Base-by-base conservation (phyloP, 1,140 invertebrate genomes). In the Formica exsecta region DNA sequence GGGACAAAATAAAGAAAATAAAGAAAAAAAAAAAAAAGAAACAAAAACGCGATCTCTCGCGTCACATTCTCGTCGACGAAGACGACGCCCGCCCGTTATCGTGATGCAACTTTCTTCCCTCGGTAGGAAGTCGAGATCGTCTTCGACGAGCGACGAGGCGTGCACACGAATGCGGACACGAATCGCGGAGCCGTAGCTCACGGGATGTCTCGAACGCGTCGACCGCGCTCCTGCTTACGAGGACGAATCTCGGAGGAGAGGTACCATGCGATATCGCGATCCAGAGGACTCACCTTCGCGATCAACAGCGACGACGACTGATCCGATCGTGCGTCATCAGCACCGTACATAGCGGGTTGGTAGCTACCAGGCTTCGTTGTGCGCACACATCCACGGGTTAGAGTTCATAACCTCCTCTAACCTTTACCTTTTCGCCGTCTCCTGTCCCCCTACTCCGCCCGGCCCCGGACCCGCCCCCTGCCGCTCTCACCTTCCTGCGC, bases 361-460 rank as follows among this genome's bases (percentile, higher is more conserved):
- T 16, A 16, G 51, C 80, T 89, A 81, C 81, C 83, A 92, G 81
- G 74, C 90, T 88, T 87, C 87, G 74, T 87, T 89, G 86, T 83
- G 71, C 48, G 48, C 48, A 19, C 65, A 90, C 65, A 90, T 84
- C 61, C 66, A 77, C 86, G 90, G 91, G 90, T 92, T 91, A 92
- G 91, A 92, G 91, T 92, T 92, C 91, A 92, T 92, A 92, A 92
- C 91, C 91, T 92, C 91, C 89, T 91, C 86, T 91, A 92, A 91
- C 91, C 91, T 92, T 92, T 92, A 92, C 88, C 90, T 92, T 92
- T 92, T 75, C 90, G 86, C 83, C 85, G 29, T 90, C 89, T 81
- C 57, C 64, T 29, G n/a, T 25, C 57, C 79, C 54, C 85, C 59
- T 81, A 59, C 73, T 81, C 86, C 70, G 57, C 6, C 54, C 7